Percentiles rank a stretch among this genome's conserved stretches.
These are phyloP conservation scores for Ametastegia equiseti DNA, from an alignment of 2,888 invertebrate genomes.

Conservation along the genomic window DNA sequence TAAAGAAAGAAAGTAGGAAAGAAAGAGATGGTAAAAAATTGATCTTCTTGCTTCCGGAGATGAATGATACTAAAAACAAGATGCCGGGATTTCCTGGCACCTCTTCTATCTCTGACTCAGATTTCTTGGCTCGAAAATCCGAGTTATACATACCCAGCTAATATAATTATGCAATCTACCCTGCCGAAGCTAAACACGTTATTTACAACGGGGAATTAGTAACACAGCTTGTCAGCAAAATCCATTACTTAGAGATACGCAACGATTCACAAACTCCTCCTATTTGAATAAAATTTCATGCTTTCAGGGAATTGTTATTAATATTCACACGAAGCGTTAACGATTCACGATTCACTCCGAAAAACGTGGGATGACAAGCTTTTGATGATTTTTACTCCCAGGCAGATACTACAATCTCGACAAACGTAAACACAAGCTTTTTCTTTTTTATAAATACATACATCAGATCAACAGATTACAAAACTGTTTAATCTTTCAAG, in stretches of 20 bases:
- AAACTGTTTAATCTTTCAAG: neutral
- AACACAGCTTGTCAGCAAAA: neutral
- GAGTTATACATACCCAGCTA: conserved; percentile 8
- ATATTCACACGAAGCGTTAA: neutral
- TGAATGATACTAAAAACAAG: conserved; percentile 1
- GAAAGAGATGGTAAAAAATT: neutral
- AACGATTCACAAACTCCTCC: neutral
- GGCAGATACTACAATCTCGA: neutral
- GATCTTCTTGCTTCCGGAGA: conserved; percentile 13
- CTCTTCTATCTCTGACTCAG: conserved; percentile 16
- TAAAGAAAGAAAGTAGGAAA: neutral
- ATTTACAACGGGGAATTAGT: neutral
- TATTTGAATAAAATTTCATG: neutral
- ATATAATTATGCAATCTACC: conserved; percentile 33
- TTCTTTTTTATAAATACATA: neutral
- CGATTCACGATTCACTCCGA: neutral
- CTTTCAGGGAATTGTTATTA: neutral
- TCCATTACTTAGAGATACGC: neutral
- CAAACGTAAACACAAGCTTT: neutral
- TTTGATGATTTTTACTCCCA: neutral
- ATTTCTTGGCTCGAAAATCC: conserved; percentile 1
- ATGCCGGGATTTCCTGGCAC: conserved; percentile 31
- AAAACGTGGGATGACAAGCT: neutral
- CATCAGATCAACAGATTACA: neutral
- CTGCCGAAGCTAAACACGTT: neutral